Base-by-base conservation (phyloP, 1,140 invertebrate species). In the Neuroterus valhalla region DNA sequence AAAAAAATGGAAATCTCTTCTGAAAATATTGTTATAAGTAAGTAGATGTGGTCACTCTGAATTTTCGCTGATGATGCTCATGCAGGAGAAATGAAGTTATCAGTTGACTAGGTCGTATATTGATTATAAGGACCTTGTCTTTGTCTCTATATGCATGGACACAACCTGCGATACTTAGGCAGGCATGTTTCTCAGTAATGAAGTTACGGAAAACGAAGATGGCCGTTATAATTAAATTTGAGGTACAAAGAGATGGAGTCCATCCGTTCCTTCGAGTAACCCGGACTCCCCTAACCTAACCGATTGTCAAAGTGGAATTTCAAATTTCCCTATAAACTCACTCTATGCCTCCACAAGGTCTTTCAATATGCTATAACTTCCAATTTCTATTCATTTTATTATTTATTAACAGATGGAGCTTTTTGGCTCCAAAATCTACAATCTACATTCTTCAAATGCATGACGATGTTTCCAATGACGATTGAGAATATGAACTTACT, bases 171-270 rank as follows among this genome's bases (percentile, higher is more conserved):
- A 84, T 87, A 87, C 87, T 88, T 87, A 86, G 83, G 79, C 72
- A 84, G 84, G 84, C 82, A 84, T 87, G 85, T 85, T 83, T 84
- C 78, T 84, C 84, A 83, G 86, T 89, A 89, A 88, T 85, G 79
- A 84, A 83, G 82, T 89, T 89, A 88, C 80, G 78, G 82, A 81
- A 77, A 81, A 86, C 83, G 84, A 87, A 87, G 87, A 88, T 87
- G 86, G 87, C 81, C 78, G 81, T 79, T 73, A 70, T 87, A 89
- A 89, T 88, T 81, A 85, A 88, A 89, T 89, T 89, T 85, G 82
- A 82, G 83, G 81, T 84, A 88, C 87, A 88, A 89, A 88, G 87
- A 87, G 85, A 84, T 79, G 78, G 75, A 78, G 75, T 76, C 78
- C 80, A 77, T 82, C 78, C 78, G 46, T 67, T 68, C 68, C 72